A percentile compares a stretch with the other conserved stretches of the same genome.
Evolutionary conservation across 2,888 invertebrate species (phyloP).

Genomic region (Volucella zonaria): DNA sequence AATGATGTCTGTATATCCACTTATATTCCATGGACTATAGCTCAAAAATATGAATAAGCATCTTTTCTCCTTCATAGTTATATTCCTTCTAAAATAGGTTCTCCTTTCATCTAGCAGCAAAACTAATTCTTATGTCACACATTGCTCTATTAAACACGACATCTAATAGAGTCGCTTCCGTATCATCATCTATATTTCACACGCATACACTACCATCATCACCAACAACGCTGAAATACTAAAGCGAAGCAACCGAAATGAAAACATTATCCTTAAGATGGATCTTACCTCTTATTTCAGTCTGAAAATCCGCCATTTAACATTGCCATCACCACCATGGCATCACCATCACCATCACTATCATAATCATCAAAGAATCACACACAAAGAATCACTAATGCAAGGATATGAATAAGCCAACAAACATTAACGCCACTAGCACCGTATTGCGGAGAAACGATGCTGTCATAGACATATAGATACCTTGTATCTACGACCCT

Average conservation of each 20-base stretch:
- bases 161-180: conserved; percentile 16
- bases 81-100: background rate
- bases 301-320: conserved; percentile 31
- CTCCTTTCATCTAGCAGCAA: background rate
- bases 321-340: conserved; percentile 56
- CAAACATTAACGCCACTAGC: conserved; percentile 67
- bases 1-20: no score
- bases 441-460: conserved; percentile 9
- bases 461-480: conserved; percentile 11
- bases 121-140: conserved; percentile 38
- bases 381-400: conserved; percentile 69
- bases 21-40: no score
- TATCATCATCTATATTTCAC: background rate
- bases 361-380: conserved; percentile 67
- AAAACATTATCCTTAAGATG: conserved; percentile 66
- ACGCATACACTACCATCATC: background rate
- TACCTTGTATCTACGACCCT: background rate
- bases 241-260: conserved; percentile 48
- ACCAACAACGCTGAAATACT: background rate
- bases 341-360: conserved; percentile 49
- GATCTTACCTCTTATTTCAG: conserved; percentile 50
- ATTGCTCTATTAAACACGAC: conserved; percentile 46
- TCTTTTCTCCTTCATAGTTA: background rate
- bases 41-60: no score
- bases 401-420: conserved; percentile 70